phyloP scores from a whole-genome alignment of 2,797 vertebrate species.

The Taeniopygia guttata region DNA sequence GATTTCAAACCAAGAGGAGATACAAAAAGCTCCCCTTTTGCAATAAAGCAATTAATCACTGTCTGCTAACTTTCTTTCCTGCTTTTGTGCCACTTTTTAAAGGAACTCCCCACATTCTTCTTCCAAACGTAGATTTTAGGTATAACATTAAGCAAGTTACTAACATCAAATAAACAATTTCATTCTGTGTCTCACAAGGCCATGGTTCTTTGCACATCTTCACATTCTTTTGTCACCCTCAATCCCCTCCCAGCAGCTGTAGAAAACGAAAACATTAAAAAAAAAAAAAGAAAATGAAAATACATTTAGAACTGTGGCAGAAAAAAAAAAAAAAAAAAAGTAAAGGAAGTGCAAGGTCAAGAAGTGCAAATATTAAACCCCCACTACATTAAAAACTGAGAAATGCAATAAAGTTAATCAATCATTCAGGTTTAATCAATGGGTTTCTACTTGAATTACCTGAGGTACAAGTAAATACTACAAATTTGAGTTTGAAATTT shows the following conservation, averaged over 20 bases:
- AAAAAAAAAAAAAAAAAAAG: neutral
- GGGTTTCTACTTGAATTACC: neutral
- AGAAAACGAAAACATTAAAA: neutral
- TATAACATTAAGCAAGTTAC: neutral
- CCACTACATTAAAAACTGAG: neutral
- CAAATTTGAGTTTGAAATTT: neutral
- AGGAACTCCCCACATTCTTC: conserved; percentile 23
- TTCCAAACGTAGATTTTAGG: neutral
- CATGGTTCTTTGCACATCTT: neutral
- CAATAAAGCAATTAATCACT: conserved; percentile 55
- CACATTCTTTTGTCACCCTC: neutral
- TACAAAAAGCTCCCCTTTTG: conserved; percentile 34
- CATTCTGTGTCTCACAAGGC: neutral
- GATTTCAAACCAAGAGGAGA: conserved; percentile 52
- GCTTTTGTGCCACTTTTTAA: neutral
- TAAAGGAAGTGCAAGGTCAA: neutral
- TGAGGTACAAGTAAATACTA: neutral
- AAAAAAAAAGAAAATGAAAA: neutral
- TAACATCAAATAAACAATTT: neutral
- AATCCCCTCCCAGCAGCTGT: neutral
- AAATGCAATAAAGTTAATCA: neutral
- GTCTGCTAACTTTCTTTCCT: conserved; percentile 28
- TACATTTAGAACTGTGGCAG: neutral
- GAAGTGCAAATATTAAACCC: neutral
- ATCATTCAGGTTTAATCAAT: neutral